Percentiles rank a stretch among this genome's conserved stretches.
Conservation (phyloP, 1,140 invertebrate species). For the Diuraphis noxia region DNA sequence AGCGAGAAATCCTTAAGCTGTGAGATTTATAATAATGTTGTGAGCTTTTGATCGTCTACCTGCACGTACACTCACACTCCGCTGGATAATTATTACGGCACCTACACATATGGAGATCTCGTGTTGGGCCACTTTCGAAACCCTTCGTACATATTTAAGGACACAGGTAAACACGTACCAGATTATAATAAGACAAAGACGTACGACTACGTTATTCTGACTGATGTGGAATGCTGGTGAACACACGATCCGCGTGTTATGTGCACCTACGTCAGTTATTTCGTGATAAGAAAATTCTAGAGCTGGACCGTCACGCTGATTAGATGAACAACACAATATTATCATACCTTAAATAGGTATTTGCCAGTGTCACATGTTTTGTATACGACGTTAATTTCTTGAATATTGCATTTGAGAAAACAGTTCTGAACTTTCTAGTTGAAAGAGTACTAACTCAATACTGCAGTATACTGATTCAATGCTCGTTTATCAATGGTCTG, state of each 20-base stretch:
- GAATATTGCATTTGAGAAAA: not conserved
- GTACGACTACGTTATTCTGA: not conserved
- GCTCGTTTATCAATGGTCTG: not conserved
- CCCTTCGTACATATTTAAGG: no score
- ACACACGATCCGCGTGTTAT: not conserved
- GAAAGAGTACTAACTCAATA: no score
- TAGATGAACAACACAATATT: not conserved
- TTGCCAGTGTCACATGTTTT: not conserved
- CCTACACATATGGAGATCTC: not conserved
- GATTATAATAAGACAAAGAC: not conserved
- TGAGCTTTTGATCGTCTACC: not conserved
- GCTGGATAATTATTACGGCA: no score
- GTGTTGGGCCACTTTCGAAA: not conserved
- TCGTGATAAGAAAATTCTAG: not conserved
- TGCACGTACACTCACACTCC: no score
- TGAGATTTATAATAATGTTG: not conserved
- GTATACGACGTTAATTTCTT: no score
- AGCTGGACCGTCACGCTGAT: no score
- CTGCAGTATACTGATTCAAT: no score
- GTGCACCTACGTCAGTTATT: no score
- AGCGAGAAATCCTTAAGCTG: not conserved
- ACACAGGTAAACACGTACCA: not conserved
- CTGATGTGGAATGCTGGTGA: not conserved
- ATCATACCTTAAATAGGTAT: not conserved
- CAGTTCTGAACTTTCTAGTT: not conserved